Percentiles rank a stretch among this genome's conserved stretches.
phyloP scores from a whole-genome alignment of 2,113 vertebrate species.

The Cynocephalus volans region DNA sequence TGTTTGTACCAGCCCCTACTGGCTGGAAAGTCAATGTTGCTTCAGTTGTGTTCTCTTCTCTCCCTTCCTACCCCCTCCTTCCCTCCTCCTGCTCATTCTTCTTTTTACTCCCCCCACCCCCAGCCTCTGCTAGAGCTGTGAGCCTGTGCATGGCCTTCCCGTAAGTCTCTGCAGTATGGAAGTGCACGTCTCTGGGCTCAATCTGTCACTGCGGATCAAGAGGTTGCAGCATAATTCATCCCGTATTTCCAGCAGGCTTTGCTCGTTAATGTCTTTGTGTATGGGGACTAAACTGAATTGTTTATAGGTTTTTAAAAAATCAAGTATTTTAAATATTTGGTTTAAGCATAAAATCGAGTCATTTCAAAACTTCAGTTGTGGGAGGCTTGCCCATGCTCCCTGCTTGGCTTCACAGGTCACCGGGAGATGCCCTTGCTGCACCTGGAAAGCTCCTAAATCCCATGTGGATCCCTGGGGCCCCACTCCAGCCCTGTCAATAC shows the following conservation, averaged over 20 bases:
- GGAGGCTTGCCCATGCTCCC: not conserved
- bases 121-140: too few relatives aligned
- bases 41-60: not conserved
- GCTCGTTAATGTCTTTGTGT: not conserved
- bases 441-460: not conserved
- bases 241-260: not conserved
- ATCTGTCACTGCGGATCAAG: rapidly evolving
- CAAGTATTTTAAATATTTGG: not conserved
- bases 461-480: not conserved
- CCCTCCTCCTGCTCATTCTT: not conserved
- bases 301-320: not conserved
- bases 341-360: not conserved
- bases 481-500: not conserved
- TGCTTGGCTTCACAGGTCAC: not conserved
- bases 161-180: rapidly evolving
- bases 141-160: rapidly evolving
- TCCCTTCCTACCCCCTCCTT: rapidly evolving
- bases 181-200: too few relatives aligned
- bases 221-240: not conserved
- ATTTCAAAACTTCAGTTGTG: not conserved
- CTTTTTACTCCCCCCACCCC: rapidly evolving
- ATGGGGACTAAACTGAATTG: not conserved
- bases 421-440: rapidly evolving
- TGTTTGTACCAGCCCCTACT: not conserved
- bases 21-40: not conserved